A percentile compares a stretch with the other conserved stretches of the same genome.
These are phyloP conservation scores for Neocrepidodera transversa DNA, from an alignment of 2,888 invertebrate species.

Conservation along the genomic window DNA sequence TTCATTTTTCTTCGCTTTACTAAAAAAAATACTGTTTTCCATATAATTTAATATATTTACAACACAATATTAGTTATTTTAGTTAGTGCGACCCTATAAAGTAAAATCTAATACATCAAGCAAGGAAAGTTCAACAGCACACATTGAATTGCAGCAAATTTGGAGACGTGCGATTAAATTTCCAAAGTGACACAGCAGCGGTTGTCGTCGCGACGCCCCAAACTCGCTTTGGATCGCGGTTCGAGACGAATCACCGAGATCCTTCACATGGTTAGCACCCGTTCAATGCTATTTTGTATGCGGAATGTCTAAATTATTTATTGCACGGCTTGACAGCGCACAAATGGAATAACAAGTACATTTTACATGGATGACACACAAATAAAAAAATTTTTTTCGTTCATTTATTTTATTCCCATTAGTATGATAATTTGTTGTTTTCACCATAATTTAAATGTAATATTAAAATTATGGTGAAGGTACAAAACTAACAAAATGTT, in stretches of 20 bases:
- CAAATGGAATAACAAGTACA: conserved; percentile 7
- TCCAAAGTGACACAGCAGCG: not conserved
- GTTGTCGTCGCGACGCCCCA: conserved; percentile 1
- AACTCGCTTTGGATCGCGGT: conserved; percentile 4
- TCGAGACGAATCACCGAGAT: conserved; percentile 3
- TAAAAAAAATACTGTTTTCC: no score
- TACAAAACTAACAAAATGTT: no score
- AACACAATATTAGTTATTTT: no score
- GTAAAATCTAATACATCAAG: not conserved
- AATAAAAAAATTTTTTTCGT: no score
- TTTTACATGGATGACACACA: not conserved
- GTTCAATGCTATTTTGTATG: conserved; percentile 8
- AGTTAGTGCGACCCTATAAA: not conserved
- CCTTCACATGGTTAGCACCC: conserved; percentile 9
- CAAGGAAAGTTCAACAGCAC: not conserved
- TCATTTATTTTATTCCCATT: no score
- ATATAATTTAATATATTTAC: no score
- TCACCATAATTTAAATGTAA: no score
- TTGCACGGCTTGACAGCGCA: not conserved
- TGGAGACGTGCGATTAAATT: conserved; percentile 5
- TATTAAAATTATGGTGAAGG: no score
- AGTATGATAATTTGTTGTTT: no score
- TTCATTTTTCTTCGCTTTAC: no score
- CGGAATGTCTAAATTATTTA: conserved; percentile 14
- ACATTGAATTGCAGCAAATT: not conserved